These are phyloP conservation scores for Osedax frankpressi DNA, from an alignment of 2,888 invertebrate species.

Conservation along the genomic window DNA sequence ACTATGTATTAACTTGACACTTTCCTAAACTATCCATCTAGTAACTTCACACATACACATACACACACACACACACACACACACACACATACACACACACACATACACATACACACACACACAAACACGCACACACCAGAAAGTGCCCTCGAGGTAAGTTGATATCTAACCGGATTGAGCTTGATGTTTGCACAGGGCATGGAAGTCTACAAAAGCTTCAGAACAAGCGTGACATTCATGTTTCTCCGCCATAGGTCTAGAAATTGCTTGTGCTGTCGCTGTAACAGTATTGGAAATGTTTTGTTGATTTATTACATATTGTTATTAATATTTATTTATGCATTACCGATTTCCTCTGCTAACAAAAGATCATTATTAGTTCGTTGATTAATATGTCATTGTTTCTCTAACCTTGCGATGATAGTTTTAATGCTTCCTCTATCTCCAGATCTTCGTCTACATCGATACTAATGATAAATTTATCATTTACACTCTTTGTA, in stretches of 20 bases:
- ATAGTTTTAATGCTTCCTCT: background rate
- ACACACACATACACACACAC: background rate
- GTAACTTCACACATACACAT: background rate
- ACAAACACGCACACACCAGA: background rate
- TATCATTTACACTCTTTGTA: too few relatives aligned
- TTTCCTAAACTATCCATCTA: too few relatives aligned
- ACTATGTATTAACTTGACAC: too few relatives aligned
- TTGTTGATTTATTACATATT: too few relatives aligned
- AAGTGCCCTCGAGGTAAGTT: conserved; percentile 12
- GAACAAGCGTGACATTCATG: conserved; percentile 64
- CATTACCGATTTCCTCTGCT: too few relatives aligned
- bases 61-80: background rate
- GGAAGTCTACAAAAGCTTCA: conserved; percentile 65
- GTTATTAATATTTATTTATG: too few relatives aligned
- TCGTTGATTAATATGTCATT: too few relatives aligned
- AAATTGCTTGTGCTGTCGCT: too few relatives aligned
- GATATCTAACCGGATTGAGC: conserved; percentile 51
- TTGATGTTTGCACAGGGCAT: conserved; percentile 71
- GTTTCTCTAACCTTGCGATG: background rate
- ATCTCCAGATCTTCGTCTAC: background rate
- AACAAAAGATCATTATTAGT: too few relatives aligned
- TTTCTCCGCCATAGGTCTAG: conserved; percentile 50
- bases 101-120: background rate
- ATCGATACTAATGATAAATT: too few relatives aligned
- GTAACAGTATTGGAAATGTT: too few relatives aligned